Percentiles rank a stretch among this genome's conserved stretches.
Evolutionary conservation across 2,113 vertebrate species (phyloP).

Genomic region (Etheostoma cragini): DNA sequence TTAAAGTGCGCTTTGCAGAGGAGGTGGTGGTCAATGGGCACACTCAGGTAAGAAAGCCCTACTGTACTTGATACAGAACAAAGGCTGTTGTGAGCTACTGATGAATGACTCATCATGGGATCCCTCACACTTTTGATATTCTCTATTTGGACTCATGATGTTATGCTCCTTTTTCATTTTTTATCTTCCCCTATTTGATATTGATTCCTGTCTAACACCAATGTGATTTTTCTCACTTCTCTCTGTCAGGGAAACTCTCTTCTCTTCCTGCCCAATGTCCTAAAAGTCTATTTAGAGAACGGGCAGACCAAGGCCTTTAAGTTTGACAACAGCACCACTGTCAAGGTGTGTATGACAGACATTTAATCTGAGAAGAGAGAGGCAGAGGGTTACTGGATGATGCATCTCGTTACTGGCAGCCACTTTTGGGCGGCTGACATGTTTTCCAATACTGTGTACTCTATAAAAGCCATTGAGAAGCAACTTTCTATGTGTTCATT

Average conservation of each 20-base stretch:
- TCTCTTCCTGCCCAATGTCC: conserved; percentile 96
- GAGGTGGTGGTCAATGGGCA: conserved; percentile 96
- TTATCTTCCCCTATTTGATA: conserved; percentile 12
- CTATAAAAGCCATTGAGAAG: conserved; percentile 1
- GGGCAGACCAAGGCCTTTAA: conserved; percentile 99
- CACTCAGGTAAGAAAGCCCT: conserved; percentile 87
- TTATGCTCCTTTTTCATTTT: conserved; percentile 9
- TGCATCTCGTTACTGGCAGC: conserved; percentile 14
- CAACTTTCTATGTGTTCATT: neutral
- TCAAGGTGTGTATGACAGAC: conserved; percentile 87
- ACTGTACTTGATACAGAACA: neutral
- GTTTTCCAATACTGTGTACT: conserved; percentile 24
- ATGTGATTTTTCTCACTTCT: conserved; percentile 48
- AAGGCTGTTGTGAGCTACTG: neutral
- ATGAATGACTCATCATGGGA: conserved; percentile 12
- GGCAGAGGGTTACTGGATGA: neutral
- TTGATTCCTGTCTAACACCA: conserved; percentile 18
- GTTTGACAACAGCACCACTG: conserved; percentile 92
- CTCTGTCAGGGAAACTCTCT: conserved; percentile 93
- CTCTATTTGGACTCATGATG: neutral
- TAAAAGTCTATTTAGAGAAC: conserved; percentile 98
- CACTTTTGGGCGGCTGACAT: conserved; percentile 1
- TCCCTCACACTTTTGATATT: neutral
- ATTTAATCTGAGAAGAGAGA: neutral
- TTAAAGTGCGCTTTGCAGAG: conserved; percentile 97